Percentiles rank a stretch among this genome's conserved stretches.
Evolutionary conservation across 92 coral and sea anemone species (phyloP).

Genomic region (Muricea muricata): DNA sequence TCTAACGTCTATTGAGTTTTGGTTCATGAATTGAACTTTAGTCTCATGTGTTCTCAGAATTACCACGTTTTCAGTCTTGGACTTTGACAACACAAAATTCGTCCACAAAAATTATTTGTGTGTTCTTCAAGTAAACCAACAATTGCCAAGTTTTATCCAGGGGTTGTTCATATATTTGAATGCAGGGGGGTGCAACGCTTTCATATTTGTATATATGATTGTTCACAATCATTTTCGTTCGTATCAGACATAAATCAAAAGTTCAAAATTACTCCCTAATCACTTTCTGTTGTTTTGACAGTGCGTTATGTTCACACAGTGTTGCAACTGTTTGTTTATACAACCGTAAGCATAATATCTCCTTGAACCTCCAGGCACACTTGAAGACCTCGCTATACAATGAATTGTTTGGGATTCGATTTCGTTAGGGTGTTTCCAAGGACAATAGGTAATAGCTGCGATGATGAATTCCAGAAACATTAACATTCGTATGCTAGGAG

Average conservation of each 20-base stretch:
- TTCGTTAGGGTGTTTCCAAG: background rate
- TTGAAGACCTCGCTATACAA: background rate
- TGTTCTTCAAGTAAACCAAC: no score
- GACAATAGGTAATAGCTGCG: background rate
- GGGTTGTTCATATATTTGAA: no score
- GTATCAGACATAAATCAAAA: background rate
- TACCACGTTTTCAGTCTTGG: no score
- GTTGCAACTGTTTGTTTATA: background rate
- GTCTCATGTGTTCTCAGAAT: no score
- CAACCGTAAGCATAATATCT: background rate
- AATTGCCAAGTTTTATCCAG: no score
- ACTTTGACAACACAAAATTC: no score
- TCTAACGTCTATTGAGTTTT: no score
- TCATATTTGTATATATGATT: background rate
- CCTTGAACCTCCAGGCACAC: background rate
- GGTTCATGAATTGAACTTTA: no score
- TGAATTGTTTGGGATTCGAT: background rate
- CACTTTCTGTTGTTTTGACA: constrained; percentile 1
- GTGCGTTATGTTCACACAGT: background rate
- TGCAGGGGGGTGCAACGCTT: background rate
- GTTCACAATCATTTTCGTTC: background rate
- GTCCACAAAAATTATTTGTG: no score
- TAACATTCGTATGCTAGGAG: no score
- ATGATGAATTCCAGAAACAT: background rate
- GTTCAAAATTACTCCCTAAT: background rate